Evolutionary conservation across 2,888 invertebrate genomes (phyloP), one percentile per base, ranked within the genome.

Genomic region (Empis livida): DNA sequence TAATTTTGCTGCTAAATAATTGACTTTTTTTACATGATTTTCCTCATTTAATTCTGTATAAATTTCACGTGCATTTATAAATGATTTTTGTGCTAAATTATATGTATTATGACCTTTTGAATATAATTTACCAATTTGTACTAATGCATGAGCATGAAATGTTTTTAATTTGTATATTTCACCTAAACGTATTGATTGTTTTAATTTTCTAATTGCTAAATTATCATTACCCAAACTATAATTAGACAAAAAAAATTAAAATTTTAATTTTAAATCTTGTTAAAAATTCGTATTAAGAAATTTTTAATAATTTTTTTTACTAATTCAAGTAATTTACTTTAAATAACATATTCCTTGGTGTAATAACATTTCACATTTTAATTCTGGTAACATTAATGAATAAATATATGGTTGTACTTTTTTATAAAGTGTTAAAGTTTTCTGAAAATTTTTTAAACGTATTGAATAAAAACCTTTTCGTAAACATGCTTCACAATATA

Each of bases 41-140:
- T 10, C 10, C 14, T 46, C 40, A 20, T 39, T 37, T 37, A 50
- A 30, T 15, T 40, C 30, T 5, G n/a, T 40, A 42, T 48, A 52
- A 13, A 47, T 37, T 9, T 43, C 37, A 15, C 35, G 30, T 3
- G 50, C 48, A 5, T 13, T 5, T n/a, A 2, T 39, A n/a, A 48
- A 49, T 43, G 46, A 30, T 17, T 45, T 37, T 5, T 40, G 43
- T 3, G 52, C 48, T n/a, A 17, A 23, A 23, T 27, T 14, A 27
- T 20, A 41, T 27, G 41, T 41, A n/a, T 27, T 20, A 14, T 41
- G 10, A 32, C 31, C 15, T 35, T 31, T 32, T 1, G 49, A 44
- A 47, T 54, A 47, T n/a, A 51, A 47, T 31, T 50, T 53, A 3
- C 53, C 53, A 17, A 50, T 30, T 15, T 37, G 49, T 30, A 54